A percentile compares a stretch with the other conserved stretches of the same genome.
These are phyloP conservation scores for Caenorhabditis macrosperma DNA, from an alignment of 2,888 invertebrate species.

Conservation along the genomic window DNA sequence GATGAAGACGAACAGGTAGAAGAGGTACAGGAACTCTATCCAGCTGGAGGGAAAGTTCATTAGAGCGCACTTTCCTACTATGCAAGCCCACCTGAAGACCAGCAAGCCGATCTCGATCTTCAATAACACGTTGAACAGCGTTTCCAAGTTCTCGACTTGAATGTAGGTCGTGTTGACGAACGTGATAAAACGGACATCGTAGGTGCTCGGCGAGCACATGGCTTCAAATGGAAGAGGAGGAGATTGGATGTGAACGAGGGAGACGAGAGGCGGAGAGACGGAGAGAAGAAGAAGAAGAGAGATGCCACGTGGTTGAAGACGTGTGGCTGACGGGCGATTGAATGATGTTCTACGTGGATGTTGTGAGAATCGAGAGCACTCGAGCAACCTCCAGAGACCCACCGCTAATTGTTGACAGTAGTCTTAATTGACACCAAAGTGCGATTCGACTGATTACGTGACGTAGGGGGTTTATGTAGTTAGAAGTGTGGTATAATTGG, in stretches of 20 bases:
- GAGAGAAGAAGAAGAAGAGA: neutral
- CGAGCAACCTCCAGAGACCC: no score
- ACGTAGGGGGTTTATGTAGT: no score
- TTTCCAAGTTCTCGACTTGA: constrained; percentile 14
- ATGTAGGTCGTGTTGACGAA: constrained; percentile 47
- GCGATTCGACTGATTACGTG: no score
- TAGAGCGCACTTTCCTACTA: neutral
- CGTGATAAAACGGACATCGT: constrained; percentile 47
- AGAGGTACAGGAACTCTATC: constrained; percentile 56
- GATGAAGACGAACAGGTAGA: constrained; percentile 53
- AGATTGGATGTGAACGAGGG: neutral
- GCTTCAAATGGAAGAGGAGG: constrained; percentile 4
- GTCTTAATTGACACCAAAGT: no score
- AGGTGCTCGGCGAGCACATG: constrained; percentile 50
- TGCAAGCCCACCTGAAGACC: constrained; percentile 44
- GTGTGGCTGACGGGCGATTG: no score
- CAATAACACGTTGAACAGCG: constrained; percentile 16
- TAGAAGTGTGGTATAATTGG: no score
- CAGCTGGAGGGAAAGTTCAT: constrained; percentile 30
- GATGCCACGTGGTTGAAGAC: no score
- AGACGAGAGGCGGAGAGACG: constrained; percentile 4
- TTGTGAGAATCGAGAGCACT: no score
- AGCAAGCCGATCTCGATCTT: constrained; percentile 43
- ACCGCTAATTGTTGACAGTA: no score
- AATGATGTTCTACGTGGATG: no score